Base-by-base conservation (phyloP, 1,140 invertebrate species). In the Belonocnema kinseyi region DNA sequence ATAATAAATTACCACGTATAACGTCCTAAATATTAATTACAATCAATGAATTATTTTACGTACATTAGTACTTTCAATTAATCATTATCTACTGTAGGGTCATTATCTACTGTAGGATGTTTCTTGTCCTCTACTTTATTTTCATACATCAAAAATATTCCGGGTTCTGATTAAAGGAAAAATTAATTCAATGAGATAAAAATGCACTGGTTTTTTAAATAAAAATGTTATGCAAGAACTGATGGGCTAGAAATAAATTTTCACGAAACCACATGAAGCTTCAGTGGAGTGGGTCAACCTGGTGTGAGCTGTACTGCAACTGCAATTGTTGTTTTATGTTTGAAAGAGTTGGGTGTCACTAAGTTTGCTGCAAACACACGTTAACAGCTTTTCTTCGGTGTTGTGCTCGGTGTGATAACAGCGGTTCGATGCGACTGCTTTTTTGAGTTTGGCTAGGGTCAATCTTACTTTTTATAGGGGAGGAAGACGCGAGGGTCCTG, bases 401-500 rank as follows among this genome's bases (percentile, higher is more conserved):
- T 88, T 88, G 85, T 85, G 80, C 78, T 87, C 85, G 78, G 77
- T 87, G 85, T 88, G 81, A 83, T 85, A 82, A 82, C 79, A 84
- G 79, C 80, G 82, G 82, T 79, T 78, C 76, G 52, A 75, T 56
- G 80, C 56, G 72, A 72, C 73, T 80, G 73, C 50, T 74, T 84
- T 84, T 84, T 77, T 78, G 80, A 86, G 77, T 87, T 84, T 84
- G 81, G 84, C 84, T 88, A 86, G 83, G 83, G 83, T 85, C 77
- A 72, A 85, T 77, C 75, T 80, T 87, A 82, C 80, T 86, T 87
- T 92, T 93, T 95, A 86, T 93, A 97, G 96, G 96, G 95, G 97
- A 98, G 87, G 97, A 98, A 93, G 96, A 98, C 92, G 95, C 95
- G 87, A 94, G 95, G 87, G 97, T 99, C 84, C 93, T 98, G 82